Evolutionary conservation across 1,140 invertebrate genomes (phyloP).

Genomic region (Lordiphosa mommai): DNA sequence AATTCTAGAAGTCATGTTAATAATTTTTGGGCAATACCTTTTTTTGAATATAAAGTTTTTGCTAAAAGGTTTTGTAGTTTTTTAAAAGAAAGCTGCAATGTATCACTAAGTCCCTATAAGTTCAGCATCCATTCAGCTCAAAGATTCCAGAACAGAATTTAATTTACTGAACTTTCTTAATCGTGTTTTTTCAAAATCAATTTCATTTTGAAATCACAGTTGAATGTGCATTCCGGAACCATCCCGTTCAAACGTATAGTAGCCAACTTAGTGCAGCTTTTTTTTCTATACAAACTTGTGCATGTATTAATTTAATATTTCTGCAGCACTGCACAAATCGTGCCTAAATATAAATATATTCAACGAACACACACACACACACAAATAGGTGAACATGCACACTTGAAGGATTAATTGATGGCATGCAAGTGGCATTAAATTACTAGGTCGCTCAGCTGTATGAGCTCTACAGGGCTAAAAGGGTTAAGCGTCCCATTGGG

Average conservation of each 20-base stretch:
- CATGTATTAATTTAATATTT: constrained; percentile 57
- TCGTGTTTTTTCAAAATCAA: no score
- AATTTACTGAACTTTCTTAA: no score
- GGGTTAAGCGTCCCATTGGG: neutral
- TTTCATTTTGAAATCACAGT: neutral
- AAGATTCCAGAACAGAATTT: no score
- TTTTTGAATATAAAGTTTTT: no score
- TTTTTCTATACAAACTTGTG: constrained; percentile 9
- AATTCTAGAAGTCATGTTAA: no score
- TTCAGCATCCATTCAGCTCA: no score
- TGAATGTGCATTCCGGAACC: constrained; percentile 1
- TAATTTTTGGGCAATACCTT: no score
- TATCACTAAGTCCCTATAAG: no score
- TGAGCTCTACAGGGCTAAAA: neutral
- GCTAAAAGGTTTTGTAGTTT: no score
- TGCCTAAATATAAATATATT: constrained; percentile 36
- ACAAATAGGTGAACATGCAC: constrained; percentile 24
- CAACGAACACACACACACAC: constrained; percentile 8
- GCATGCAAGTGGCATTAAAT: constrained; percentile 49
- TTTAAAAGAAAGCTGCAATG: no score
- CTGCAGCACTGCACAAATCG: constrained; percentile 41
- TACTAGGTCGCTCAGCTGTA: constrained; percentile 17
- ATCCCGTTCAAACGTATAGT: neutral
- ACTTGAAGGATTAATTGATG: constrained; percentile 58
- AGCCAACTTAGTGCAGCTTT: neutral